Conservation (phyloP, 1,140 invertebrate genomes). For the Papilio dardanus region DNA sequence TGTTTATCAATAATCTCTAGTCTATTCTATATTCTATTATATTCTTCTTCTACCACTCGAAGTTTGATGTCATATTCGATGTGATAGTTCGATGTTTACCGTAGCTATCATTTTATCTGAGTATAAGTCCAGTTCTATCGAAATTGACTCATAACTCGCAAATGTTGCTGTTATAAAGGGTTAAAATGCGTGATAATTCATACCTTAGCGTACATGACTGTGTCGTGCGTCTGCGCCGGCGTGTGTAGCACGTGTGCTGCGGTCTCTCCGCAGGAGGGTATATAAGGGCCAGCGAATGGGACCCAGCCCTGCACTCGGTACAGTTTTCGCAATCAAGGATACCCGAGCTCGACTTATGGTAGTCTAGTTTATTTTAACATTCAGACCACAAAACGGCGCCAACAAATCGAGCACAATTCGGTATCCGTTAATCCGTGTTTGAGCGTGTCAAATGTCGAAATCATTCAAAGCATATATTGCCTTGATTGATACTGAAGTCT, state of each 20-base stretch:
- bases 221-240: slow-evolving; percentile 58
- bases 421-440: background rate
- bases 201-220: slow-evolving; percentile 78
- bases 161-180: background rate
- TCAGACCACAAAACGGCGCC: slow-evolving; percentile 16
- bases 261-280: slow-evolving; percentile 46
- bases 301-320: slow-evolving; percentile 54
- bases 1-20: too few species aligned
- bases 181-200: slow-evolving; percentile 27
- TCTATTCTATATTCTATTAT: too few species aligned
- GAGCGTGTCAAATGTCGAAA: background rate
- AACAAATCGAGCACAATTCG: background rate
- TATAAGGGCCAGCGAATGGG: slow-evolving; percentile 60
- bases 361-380: slow-evolving; percentile 17
- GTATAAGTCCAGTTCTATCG: background rate
- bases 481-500: background rate
- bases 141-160: background rate
- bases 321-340: slow-evolving; percentile 75
- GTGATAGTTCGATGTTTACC: background rate
- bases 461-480: background rate
- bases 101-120: too few species aligned
- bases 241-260: slow-evolving; percentile 61
- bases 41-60: too few species aligned
- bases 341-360: slow-evolving; percentile 38
- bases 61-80: background rate